Conservation (phyloP, 2,113 vertebrate species). For the Lagopus muta region DNA sequence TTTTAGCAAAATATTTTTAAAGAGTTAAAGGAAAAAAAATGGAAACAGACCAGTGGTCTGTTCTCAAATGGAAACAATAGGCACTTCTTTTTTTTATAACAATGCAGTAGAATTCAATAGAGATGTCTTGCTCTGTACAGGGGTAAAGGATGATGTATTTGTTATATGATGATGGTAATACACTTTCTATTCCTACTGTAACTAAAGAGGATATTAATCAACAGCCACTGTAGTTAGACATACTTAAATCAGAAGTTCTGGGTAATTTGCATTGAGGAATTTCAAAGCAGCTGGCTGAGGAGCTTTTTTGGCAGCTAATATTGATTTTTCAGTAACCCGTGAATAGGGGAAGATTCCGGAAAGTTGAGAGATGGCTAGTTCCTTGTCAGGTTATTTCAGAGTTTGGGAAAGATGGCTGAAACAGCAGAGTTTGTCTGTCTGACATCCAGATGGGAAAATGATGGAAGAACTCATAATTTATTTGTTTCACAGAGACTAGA, state of each 20-base stretch:
- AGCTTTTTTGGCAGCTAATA: conserved; percentile 22
- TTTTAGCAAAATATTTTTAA: conserved; percentile 4
- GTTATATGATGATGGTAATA: conserved; percentile 42
- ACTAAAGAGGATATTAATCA: conserved; percentile 71
- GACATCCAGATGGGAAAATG: background rate
- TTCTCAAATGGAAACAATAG: background rate
- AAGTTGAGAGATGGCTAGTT: background rate
- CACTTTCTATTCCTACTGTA: conserved; percentile 50
- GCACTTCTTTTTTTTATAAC: conserved; percentile 6
- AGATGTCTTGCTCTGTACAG: background rate
- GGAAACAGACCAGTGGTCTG: background rate
- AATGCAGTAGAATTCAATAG: background rate
- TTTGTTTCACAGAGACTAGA: background rate
- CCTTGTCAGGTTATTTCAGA: background rate
- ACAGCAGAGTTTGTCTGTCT: background rate
- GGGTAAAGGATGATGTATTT: conserved; percentile 30
- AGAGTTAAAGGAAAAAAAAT: background rate
- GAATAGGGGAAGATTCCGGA: conserved; percentile 1
- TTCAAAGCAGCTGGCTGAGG: conserved; percentile 47
- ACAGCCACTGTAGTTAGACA: conserved; percentile 60
- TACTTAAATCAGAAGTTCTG: conserved; percentile 69
- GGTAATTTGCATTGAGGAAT: conserved; percentile 57
- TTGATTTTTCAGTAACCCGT: background rate
- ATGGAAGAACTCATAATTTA: background rate
- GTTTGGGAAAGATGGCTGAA: background rate